Conservation (phyloP, 2,797 vertebrate genomes). For the Monodelphis domestica region DNA sequence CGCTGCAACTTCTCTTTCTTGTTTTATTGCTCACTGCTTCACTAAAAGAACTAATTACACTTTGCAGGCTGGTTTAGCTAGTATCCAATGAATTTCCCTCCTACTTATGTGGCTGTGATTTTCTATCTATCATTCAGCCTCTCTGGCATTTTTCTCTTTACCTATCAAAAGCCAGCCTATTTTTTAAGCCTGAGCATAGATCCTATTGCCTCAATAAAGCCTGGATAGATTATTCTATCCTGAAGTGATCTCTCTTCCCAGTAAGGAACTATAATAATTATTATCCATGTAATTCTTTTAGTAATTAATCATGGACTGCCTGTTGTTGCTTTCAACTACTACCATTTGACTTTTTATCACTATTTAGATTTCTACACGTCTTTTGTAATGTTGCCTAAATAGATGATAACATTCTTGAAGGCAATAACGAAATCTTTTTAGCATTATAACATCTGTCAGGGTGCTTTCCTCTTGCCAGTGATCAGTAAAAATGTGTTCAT, state of each 20-base stretch:
- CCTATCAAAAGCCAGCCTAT: not conserved
- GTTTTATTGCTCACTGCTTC: not conserved
- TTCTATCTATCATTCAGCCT: not conserved
- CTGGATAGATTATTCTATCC: not conserved
- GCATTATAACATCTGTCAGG: not conserved
- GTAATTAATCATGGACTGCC: not conserved
- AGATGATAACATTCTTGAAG: not conserved
- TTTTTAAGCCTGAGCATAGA: not conserved
- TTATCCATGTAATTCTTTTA: not conserved
- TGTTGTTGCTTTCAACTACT: not conserved
- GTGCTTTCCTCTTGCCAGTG: not conserved
- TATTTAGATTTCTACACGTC: not conserved
- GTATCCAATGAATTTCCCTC: not conserved
- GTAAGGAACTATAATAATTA: not conserved
- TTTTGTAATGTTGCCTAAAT: not conserved
- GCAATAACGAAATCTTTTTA: not conserved
- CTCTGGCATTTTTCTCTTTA: not conserved
- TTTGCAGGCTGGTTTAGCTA: not conserved
- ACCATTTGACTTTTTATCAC: not conserved
- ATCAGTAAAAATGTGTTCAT: not conserved
- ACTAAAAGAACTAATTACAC: not conserved
- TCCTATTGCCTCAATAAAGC: not conserved
- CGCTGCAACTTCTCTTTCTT: not conserved
- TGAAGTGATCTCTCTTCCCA: not conserved
- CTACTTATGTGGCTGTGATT: not conserved